Base-by-base conservation (phyloP, 2,888 invertebrate species). In the Salpingus planirostris region DNA sequence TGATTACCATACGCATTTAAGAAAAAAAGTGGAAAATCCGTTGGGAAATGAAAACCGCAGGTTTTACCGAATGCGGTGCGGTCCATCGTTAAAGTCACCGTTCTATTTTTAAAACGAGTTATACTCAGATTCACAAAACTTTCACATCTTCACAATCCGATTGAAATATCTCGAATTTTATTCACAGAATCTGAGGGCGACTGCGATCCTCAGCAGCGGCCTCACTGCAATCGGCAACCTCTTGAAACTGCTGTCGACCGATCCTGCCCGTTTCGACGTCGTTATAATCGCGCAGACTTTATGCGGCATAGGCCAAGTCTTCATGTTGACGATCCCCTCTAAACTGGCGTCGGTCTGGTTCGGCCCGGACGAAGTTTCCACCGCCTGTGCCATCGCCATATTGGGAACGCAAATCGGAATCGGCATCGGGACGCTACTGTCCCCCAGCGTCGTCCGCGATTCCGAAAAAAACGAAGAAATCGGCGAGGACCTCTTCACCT, bases 361-460 rank as follows among this genome's bases (percentile, higher is more conserved):
- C 61, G 93, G 93, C 0, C 80, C 89, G 0, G 78, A 88, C 54
- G 88, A 95, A 68, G 91, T 95, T 3, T 92, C 92, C 3, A 55
- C 89, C 0, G 96, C 96, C 1, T 92, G 92, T 66, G 89, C 93
- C 49, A 77, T 95, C 40, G 96, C 93, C 1, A 92, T 96, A n/a
- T 93, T 96, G 60, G 96, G 95, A 11, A 95, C 95, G 65, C 93
- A 95, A 80, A 34, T 54, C 65, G 73, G 23, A 70, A 69, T 52
- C 1, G 43, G 38, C n/a, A 12, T 38, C 1, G 43, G 43, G n/a
- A 29, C 25, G 13, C 25, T 55, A 2, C 18, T 50, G 13, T 44
- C 54, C 2, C 37, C 56, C n/a, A 43, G 43, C 25, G 11, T 52
- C 4, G 46, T 56, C 3, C n/a, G n/a, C n/a, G n/a, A n/a, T n/a